phyloP scores from a whole-genome alignment of 2,888 invertebrate species.

The Agrochola macilenta region DNA sequence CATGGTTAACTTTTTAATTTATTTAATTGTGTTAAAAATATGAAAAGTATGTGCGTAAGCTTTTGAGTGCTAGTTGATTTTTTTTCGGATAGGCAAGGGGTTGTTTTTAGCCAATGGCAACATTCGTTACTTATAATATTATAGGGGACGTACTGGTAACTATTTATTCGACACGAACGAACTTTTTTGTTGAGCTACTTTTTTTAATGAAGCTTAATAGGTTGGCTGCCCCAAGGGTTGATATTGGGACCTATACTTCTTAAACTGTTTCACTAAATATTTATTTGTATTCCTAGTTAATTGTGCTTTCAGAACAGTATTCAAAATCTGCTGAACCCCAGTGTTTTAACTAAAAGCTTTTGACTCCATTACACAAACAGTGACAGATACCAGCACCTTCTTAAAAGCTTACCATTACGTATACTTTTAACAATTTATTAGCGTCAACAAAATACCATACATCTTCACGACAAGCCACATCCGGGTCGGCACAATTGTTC shows the following conservation, averaged over 20 bases:
- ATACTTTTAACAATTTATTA: constrained; percentile 29
- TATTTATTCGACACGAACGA: constrained; percentile 36
- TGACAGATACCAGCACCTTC: not conserved
- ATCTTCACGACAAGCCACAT: constrained; percentile 67
- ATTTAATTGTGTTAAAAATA: constrained; percentile 67
- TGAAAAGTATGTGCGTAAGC: constrained; percentile 57
- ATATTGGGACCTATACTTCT: constrained; percentile 23
- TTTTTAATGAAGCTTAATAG: not conserved
- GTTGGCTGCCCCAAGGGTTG: constrained; percentile 29
- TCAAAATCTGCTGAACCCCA: too few species aligned
- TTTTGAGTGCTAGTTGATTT: constrained; percentile 51
- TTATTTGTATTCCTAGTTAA: too few species aligned
- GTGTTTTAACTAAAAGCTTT: too few species aligned
- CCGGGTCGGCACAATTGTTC: constrained; percentile 80
- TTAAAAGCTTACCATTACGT: constrained; percentile 1
- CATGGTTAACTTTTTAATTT: constrained; percentile 65
- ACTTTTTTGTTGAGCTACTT: constrained; percentile 3
- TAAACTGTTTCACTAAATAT: too few species aligned
- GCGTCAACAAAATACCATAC: constrained; percentile 34
- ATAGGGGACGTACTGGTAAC: constrained; percentile 40
- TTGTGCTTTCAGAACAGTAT: not conserved
- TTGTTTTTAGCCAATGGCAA: constrained; percentile 51
- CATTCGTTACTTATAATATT: constrained; percentile 31
- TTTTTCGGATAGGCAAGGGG: constrained; percentile 49
- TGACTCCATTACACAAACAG: not conserved